Conservation (phyloP, 2,797 vertebrate species). For the Thalassophryne amazonica region DNA sequence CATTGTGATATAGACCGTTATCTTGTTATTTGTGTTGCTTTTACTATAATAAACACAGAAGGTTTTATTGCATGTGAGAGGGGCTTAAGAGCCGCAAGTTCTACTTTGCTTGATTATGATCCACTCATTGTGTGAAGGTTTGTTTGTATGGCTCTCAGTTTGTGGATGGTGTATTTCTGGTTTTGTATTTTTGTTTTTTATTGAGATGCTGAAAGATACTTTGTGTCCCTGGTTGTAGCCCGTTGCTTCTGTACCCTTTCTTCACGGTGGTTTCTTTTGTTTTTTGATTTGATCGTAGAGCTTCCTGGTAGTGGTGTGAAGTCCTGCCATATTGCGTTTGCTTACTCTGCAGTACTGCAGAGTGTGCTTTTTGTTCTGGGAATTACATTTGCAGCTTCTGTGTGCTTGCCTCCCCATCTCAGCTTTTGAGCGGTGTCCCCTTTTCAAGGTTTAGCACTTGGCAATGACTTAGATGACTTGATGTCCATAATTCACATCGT, state of each 20-base stretch:
- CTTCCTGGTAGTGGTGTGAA: slow-evolving; percentile 33
- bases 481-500: slow-evolving; percentile 33
- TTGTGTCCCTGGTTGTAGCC: slow-evolving; percentile 28
- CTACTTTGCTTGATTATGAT: slow-evolving; percentile 12
- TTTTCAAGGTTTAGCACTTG: slow-evolving; percentile 27
- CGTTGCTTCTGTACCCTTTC: slow-evolving; percentile 27
- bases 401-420: slow-evolving; percentile 38
- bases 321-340: slow-evolving; percentile 28
- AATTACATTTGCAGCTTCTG: slow-evolving; percentile 46
- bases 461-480: slow-evolving; percentile 17
- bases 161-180: slow-evolving; percentile 17
- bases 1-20: too few species aligned
- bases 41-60: too few species aligned
- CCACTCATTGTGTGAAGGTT: slow-evolving; percentile 38
- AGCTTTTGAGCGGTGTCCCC: slow-evolving; percentile 17
- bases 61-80: too few species aligned
- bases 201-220: slow-evolving; percentile 12
- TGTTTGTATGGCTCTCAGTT: slow-evolving; percentile 16
- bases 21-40: too few species aligned
- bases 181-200: slow-evolving; percentile 33
- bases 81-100: too few species aligned
- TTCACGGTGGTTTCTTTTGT: slow-evolving; percentile 21
- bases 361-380: slow-evolving; percentile 22
- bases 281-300: slow-evolving; percentile 13
- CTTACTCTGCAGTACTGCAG: slow-evolving; percentile 27